These are phyloP conservation scores for Gallinago solitaria DNA, from an alignment of 2,797 vertebrate genomes.

Conservation along the genomic window DNA sequence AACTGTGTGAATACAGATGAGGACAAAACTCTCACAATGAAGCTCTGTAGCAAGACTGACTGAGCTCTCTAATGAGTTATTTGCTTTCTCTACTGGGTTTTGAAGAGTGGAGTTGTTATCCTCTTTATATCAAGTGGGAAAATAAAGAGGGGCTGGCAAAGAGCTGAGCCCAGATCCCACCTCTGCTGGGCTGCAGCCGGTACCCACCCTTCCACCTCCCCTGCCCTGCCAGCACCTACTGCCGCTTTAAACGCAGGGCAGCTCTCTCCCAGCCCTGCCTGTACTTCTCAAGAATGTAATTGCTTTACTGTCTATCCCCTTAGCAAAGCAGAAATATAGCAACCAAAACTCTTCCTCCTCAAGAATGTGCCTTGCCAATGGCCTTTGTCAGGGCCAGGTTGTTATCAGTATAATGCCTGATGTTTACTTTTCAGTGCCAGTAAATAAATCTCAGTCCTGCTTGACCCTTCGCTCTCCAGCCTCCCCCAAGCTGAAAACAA, in stretches of 20 bases:
- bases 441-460: constrained; percentile 70
- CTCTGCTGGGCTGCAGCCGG: neutral
- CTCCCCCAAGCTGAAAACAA: constrained; percentile 78
- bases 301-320: neutral
- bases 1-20: neutral
- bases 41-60: neutral
- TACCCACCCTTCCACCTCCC: neutral
- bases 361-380: constrained; percentile 62
- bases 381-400: constrained; percentile 64
- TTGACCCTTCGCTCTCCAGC: constrained; percentile 77
- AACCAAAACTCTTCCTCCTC: constrained; percentile 46
- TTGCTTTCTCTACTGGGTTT: neutral
- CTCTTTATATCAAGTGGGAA: neutral
- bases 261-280: neutral
- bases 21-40: neutral
- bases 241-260: neutral
- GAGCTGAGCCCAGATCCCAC: neutral
- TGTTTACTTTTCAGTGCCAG: constrained; percentile 41
- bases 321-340: constrained; percentile 27
- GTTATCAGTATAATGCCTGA: constrained; percentile 53
- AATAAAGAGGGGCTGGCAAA: neutral
- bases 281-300: neutral
- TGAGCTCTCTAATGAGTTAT: neutral
- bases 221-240: neutral
- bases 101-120: neutral